Evolutionary conservation across 2,797 vertebrate genomes (phyloP).

Genomic region (Enteromius fasciolatus): DNA sequence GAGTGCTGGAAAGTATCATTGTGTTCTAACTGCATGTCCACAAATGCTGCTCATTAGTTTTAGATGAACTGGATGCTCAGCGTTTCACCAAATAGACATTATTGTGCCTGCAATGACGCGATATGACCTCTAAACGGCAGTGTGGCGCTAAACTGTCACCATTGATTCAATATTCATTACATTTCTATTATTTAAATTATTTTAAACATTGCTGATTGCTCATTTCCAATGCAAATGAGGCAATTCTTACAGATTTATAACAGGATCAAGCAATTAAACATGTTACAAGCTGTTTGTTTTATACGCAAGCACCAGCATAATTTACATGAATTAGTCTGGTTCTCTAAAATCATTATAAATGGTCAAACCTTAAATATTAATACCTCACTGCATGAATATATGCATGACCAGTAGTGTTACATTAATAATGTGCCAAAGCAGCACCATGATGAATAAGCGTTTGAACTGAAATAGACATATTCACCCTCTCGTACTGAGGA

Average conservation of each 20-base stretch:
- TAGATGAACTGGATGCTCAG: neutral
- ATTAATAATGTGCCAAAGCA: slow-evolving; percentile 1
- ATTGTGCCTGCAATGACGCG: slow-evolving; percentile 1
- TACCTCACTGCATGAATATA: neutral
- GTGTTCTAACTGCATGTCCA: neutral
- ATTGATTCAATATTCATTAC: neutral
- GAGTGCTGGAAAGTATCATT: neutral
- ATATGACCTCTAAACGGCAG: slow-evolving; percentile 30
- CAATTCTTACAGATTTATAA: neutral
- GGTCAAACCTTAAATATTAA: neutral
- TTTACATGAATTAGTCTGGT: neutral
- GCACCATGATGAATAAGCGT: neutral
- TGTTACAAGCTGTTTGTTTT: neutral
- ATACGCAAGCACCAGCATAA: neutral
- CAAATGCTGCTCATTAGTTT: slow-evolving; percentile 16
- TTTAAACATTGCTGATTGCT: neutral
- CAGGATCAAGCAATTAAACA: neutral
- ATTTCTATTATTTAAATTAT: neutral
- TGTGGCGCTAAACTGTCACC: slow-evolving; percentile 6
- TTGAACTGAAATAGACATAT: slow-evolving; percentile 5
- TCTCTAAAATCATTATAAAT: neutral
- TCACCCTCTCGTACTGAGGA: slow-evolving; percentile 13
- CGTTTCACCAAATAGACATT: neutral
- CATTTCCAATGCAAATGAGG: neutral
- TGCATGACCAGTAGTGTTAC: neutral